Evolutionary conservation across 2,113 vertebrate species (phyloP), one percentile per base, ranked within the genome.

Genomic region (Pogonocichla stellata): DNA sequence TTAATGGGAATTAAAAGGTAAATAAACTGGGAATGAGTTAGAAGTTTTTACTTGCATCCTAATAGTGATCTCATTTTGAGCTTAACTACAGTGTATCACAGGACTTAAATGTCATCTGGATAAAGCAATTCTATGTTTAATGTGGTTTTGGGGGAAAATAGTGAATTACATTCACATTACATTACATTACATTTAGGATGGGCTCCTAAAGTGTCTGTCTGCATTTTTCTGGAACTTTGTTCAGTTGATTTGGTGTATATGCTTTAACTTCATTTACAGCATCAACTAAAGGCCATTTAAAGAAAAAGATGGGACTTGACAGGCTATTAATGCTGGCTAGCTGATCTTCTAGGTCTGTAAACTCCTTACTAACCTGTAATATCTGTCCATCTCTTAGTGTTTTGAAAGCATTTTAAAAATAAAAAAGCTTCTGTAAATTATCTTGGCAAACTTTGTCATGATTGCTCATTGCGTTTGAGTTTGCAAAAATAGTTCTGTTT

Each of bases 401-500:
- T 90, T 83, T 54, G 45, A 57, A 93, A 85, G 11, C 69, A 48
- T 56, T 88, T 80, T 74, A 15, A 3, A 5, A 42, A 62, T 83
- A 36, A 65, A 80, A 74, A 57, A 29, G 14, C 19, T 4, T 47
- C 72, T 94, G 66, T 93, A 78, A 94, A 80, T 67, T 61, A 66
- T 88, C 33, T 75, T 91, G 80, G 34, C 80, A 54, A 81, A 82
- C 40, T 88, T 80, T 88, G 42, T 84, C 61, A n/a, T 90, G 84
- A 93, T 92, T 90, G 86, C 88, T 94, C 50, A 80, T 80, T 78
- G 67, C 43, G 0, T 95, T 91, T 80, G 67, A 78, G 65, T 92
- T 88, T 86, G 43, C 82, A 93, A 81, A 93, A 95, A 95, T 92
- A 90, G 53, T 66, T 89, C 94, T 95, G 60, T 95, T 96, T 95